Evolutionary conservation across 1,140 invertebrate species (phyloP).

Genomic region (Akabosia matsudoensis): DNA sequence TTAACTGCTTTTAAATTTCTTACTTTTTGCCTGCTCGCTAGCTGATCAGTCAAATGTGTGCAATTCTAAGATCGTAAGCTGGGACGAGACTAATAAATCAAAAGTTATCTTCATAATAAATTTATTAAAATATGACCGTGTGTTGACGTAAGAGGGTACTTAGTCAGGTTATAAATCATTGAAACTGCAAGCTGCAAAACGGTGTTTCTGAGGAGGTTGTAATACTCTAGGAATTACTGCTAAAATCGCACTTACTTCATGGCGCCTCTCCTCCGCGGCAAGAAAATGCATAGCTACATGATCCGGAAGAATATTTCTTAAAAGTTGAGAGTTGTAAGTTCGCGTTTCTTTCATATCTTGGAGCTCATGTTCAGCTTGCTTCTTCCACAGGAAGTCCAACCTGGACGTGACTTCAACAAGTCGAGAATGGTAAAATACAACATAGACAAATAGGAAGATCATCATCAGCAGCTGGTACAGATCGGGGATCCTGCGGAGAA

Average conservation of each 20-base stretch:
- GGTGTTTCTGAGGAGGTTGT: no score
- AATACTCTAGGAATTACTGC: no score
- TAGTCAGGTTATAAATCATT: not conserved
- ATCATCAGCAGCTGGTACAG: constrained; percentile 60
- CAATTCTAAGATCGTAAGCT: no score
- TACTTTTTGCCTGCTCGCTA: no score
- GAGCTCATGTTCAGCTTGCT: constrained; percentile 83
- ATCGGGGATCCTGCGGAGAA: constrained; percentile 49
- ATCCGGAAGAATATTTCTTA: constrained; percentile 92
- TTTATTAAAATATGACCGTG: not conserved
- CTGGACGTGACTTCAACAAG: constrained; percentile 83
- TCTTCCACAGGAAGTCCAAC: constrained; percentile 93
- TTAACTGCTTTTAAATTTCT: no score
- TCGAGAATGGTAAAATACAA: constrained; percentile 87
- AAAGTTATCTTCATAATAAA: not conserved
- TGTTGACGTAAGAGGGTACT: not conserved
- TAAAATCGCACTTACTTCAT: constrained; percentile 56
- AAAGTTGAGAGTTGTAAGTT: constrained; percentile 76
- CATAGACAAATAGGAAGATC: constrained; percentile 76
- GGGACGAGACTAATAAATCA: not conserved
- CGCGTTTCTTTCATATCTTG: constrained; percentile 86
- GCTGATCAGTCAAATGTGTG: no score
- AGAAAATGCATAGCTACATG: constrained; percentile 94
- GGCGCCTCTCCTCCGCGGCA: constrained; percentile 63
- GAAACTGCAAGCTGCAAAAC: no score